These are phyloP conservation scores for Scomber colias DNA, from an alignment of 2,113 vertebrate species.

Conservation along the genomic window DNA sequence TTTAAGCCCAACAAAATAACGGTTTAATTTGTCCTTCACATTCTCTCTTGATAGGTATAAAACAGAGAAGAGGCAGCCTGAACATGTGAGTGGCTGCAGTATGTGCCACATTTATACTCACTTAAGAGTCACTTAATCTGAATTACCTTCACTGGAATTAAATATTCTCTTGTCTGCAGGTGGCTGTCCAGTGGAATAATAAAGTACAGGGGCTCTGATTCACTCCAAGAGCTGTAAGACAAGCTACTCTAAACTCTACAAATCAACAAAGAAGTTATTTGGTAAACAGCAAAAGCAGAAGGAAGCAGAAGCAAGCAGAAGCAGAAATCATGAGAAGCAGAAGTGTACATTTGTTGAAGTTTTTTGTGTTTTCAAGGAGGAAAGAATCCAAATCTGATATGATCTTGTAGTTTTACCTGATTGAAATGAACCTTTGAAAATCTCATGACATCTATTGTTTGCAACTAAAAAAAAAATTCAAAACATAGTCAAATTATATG, in stretches of 20 bases:
- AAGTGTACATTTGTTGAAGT: background rate
- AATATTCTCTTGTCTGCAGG: constrained; percentile 40
- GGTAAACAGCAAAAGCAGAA: too few species aligned
- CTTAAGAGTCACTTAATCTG: background rate
- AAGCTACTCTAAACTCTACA: background rate
- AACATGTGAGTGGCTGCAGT: constrained; percentile 58
- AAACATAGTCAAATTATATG: background rate
- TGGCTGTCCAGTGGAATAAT: constrained; percentile 41
- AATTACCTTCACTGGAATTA: background rate
- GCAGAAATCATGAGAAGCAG: background rate
- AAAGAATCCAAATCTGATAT: background rate
- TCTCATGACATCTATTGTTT: too few species aligned
- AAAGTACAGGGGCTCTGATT: constrained; percentile 48
- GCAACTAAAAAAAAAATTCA: too few species aligned
- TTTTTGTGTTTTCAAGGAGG: background rate
- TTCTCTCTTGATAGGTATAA: constrained; percentile 57
- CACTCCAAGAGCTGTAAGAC: constrained; percentile 70
- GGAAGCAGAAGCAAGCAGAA: too few species aligned
- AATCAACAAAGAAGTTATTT: background rate
- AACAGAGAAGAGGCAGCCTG: constrained; percentile 57
- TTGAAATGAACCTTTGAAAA: constrained; percentile 15
- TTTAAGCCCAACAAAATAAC: background rate
- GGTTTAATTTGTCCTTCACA: background rate
- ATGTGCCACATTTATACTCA: background rate
- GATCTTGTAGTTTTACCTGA: background rate